Conservation (phyloP, 2,797 vertebrate genomes). For the Enteromius afrohamiltoni region DNA sequence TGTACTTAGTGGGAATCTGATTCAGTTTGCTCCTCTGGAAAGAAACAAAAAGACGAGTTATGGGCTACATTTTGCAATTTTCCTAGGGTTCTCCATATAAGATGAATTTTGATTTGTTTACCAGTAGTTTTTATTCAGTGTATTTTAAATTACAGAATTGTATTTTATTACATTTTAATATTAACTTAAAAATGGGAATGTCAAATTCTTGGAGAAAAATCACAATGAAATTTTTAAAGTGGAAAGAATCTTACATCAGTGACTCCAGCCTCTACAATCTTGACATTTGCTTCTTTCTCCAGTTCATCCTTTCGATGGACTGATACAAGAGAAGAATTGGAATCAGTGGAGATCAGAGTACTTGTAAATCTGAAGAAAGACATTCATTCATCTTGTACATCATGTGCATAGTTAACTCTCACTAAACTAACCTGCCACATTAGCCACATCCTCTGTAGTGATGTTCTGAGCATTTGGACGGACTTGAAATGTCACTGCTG, state of each 20-base stretch:
- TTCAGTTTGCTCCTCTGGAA: conserved; percentile 82
- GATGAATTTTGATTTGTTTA: neutral
- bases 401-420: neutral
- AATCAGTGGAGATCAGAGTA: neutral
- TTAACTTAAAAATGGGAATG: neutral
- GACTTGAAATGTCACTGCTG: conserved; percentile 94
- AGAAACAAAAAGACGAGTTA: conserved; percentile 25
- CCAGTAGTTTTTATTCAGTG: neutral
- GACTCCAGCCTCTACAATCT: conserved; percentile 79
- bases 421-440: conserved; percentile 83
- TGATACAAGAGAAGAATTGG: conserved; percentile 59
- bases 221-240: neutral
- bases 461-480: conserved; percentile 81
- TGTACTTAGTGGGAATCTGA: conserved; percentile 82
- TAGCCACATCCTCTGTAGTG: conserved; percentile 82
- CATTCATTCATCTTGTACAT: neutral
- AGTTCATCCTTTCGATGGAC: conserved; percentile 77
- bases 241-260: conserved; percentile 77
- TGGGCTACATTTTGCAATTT: neutral
- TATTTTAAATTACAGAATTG: neutral
- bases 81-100: neutral
- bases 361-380: neutral
- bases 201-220: neutral
- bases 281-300: conserved; percentile 78
- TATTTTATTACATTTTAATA: neutral